These are phyloP conservation scores for Mercenaria mercenaria DNA, from an alignment of 1,140 invertebrate species.

Conservation along the genomic window DNA sequence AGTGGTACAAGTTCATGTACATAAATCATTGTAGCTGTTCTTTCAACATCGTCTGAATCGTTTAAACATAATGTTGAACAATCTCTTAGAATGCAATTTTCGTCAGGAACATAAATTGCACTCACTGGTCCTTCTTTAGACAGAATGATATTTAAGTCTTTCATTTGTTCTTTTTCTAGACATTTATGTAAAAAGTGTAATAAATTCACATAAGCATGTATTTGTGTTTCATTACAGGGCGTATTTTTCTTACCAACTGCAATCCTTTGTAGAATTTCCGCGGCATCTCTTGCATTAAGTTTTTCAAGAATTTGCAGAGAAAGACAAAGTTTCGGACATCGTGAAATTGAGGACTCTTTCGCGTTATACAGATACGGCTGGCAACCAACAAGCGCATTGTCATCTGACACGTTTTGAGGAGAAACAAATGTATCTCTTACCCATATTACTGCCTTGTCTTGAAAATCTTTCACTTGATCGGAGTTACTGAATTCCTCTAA, in stretches of 20 bases:
- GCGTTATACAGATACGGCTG: not conserved
- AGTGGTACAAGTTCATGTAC: slow-evolving; percentile 5
- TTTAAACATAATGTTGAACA: slow-evolving; percentile 9
- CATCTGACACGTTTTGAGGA: not conserved
- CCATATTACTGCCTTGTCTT: not conserved
- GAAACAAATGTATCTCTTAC: slow-evolving; percentile 2
- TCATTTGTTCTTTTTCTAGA: not conserved
- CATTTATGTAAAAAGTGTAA: not conserved
- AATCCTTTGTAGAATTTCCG: not conserved
- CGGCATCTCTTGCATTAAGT: not conserved
- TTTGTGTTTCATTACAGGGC: not conserved
- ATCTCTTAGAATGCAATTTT: not conserved
- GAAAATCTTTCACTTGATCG: not conserved
- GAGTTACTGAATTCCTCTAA: not conserved
- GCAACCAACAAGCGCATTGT: not conserved
- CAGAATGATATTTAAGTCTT: not conserved
- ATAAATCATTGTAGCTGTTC: slow-evolving; percentile 32
- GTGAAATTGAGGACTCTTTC: not conserved
- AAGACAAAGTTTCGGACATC: slow-evolving; percentile 8
- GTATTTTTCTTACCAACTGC: not conserved
- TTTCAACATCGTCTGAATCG: slow-evolving; percentile 4
- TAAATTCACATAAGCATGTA: not conserved
- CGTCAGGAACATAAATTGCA: slow-evolving; percentile 5
- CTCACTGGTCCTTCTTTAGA: not conserved
- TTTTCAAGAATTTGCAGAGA: not conserved